phyloP scores from a whole-genome alignment of 2,888 invertebrate genomes.

The Stenurella melanura region DNA sequence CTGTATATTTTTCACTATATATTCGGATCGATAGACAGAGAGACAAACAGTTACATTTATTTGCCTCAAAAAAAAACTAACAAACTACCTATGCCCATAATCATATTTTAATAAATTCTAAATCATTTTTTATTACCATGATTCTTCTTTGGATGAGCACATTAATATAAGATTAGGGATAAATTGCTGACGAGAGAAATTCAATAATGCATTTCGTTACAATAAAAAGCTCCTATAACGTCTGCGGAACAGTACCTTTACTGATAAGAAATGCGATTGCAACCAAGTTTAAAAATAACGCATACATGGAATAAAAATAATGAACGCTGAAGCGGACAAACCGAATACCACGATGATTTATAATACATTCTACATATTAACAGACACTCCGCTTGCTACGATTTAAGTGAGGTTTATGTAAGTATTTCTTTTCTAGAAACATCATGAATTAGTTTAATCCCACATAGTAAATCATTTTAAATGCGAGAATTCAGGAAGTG shows the following conservation, averaged over 20 bases:
- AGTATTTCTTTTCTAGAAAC: background rate
- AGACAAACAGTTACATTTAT: too few relatives aligned
- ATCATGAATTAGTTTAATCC: background rate
- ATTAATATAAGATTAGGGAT: background rate
- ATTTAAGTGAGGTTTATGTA: background rate
- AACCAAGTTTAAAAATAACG: background rate
- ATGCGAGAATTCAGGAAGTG: background rate
- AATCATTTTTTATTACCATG: too few relatives aligned
- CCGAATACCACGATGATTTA: background rate
- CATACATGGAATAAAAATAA: background rate
- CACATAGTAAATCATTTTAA: background rate
- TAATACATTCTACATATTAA: background rate
- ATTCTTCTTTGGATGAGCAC: too few relatives aligned
- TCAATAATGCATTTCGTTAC: background rate
- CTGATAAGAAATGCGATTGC: background rate
- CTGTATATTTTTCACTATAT: too few relatives aligned
- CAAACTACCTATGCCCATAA: too few relatives aligned
- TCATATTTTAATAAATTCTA: too few relatives aligned
- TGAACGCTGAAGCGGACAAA: background rate
- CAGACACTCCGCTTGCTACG: background rate
- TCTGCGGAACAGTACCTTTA: background rate
- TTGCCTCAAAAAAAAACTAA: too few relatives aligned
- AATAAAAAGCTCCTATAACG: background rate
- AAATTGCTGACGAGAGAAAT: background rate
- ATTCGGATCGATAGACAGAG: too few relatives aligned